These are phyloP conservation scores for Lepilemur septentrionalis DNA, from an alignment of 2,797 vertebrate genomes.

Conservation along the genomic window DNA sequence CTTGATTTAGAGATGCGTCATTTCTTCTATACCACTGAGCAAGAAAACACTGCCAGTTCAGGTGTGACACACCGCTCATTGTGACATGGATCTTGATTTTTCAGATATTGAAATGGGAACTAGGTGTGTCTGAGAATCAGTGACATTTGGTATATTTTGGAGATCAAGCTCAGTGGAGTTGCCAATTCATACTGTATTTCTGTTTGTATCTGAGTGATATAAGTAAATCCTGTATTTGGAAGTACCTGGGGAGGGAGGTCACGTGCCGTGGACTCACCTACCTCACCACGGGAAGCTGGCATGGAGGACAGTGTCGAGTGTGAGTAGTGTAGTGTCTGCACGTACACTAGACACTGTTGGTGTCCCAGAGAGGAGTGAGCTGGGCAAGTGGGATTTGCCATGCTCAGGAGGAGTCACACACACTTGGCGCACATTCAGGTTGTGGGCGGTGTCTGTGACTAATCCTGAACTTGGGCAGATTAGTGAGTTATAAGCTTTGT, in stretches of 20 bases:
- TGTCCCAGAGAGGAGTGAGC: neutral
- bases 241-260: neutral
- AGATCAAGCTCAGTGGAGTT: neutral
- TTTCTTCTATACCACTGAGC: neutral
- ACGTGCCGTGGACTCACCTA: neutral
- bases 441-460: neutral
- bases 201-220: neutral
- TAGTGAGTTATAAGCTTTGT: neutral
- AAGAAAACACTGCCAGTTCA: neutral
- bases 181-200: neutral
- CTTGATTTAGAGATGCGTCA: neutral
- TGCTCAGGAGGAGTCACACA: neutral
- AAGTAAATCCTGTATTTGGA: neutral
- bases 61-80: fast-evolving
- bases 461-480: neutral
- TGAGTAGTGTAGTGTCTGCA: neutral
- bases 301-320: fast-evolving
- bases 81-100: neutral
- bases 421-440: fast-evolving
- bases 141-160: neutral
- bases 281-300: neutral
- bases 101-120: neutral
- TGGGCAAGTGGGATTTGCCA: too few relatives aligned
- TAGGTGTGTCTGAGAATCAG: neutral
- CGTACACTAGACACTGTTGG: fast-evolving